Conservation (phyloP, 2,888 invertebrate species). For the Rhyacophila evoluta region DNA sequence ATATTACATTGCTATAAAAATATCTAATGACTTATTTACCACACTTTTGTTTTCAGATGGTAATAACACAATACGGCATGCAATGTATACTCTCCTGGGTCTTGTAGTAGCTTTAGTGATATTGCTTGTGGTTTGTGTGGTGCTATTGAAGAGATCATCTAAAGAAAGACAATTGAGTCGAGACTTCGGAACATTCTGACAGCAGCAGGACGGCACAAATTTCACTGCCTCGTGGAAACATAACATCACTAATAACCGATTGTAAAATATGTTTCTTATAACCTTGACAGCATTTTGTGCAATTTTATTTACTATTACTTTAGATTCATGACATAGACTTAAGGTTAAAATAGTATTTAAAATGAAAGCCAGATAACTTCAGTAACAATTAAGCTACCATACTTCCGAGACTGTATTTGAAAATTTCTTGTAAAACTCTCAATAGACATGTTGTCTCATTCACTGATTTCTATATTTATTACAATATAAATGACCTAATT, state of each 20-base stretch:
- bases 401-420: not conserved
- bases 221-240: conserved; percentile 48
- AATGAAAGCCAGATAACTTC: no score
- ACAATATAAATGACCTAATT: no score
- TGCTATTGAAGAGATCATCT: conserved; percentile 63
- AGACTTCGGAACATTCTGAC: conserved; percentile 53
- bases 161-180: conserved; percentile 50
- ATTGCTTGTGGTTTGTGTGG: conserved; percentile 67
- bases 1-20: no score
- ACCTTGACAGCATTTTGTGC: not conserved
- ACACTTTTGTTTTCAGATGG: conserved; percentile 60
- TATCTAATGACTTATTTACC: no score
- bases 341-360: no score
- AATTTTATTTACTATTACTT: not conserved
- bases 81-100: conserved; percentile 73
- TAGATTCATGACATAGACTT: no score
- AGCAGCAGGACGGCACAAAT: conserved; percentile 50
- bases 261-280: conserved; percentile 34
- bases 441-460: not conserved
- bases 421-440: not conserved
- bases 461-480: no score
- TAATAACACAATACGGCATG: conserved; percentile 69
- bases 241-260: conserved; percentile 49
- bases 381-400: not conserved
- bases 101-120: conserved; percentile 67